Evolutionary conservation across 2,888 invertebrate genomes (phyloP).

Genomic region (Diaperis boleti): DNA sequence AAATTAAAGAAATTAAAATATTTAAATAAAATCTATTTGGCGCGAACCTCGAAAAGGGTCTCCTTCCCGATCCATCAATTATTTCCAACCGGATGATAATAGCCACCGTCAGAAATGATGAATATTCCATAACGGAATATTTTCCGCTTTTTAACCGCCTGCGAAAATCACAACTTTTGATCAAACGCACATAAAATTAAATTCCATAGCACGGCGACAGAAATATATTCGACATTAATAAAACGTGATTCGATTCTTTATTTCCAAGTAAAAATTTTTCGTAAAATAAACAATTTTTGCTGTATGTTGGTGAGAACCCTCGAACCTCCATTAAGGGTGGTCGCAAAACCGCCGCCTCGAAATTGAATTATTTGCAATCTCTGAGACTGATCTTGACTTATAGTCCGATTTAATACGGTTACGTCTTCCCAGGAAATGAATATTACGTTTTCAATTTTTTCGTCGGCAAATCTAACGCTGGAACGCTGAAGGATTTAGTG

Average conservation of each 20-base stretch:
- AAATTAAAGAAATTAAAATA: background rate
- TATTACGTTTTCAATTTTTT: slow-evolving; percentile 49
- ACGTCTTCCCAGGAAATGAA: slow-evolving; percentile 48
- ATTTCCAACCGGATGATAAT: slow-evolving; percentile 23
- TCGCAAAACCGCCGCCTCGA: slow-evolving; percentile 46
- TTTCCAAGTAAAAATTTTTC: background rate
- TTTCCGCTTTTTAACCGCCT: slow-evolving; percentile 18
- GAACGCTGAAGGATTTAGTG: slow-evolving; percentile 25
- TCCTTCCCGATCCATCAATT: slow-evolving; percentile 17
- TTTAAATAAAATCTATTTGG: background rate
- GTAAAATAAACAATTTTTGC: slow-evolving; percentile 23
- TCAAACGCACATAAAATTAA: slow-evolving; percentile 15
- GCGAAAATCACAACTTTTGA: slow-evolving; percentile 14
- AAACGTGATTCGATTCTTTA: slow-evolving; percentile 9
- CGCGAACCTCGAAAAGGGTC: background rate
- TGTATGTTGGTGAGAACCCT: slow-evolving; percentile 1
- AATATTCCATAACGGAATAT: slow-evolving; percentile 10
- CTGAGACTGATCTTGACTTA: slow-evolving; percentile 53
- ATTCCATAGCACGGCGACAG: background rate
- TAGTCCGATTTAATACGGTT: slow-evolving; percentile 48
- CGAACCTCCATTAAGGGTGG: slow-evolving; percentile 48
- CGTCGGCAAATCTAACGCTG: slow-evolving; percentile 40
- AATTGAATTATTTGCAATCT: slow-evolving; percentile 56
- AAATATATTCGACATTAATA: background rate
- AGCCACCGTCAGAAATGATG: slow-evolving; percentile 10